Evolutionary conservation across 2,888 invertebrate species (phyloP).

Genomic region (Fragum fragum): DNA sequence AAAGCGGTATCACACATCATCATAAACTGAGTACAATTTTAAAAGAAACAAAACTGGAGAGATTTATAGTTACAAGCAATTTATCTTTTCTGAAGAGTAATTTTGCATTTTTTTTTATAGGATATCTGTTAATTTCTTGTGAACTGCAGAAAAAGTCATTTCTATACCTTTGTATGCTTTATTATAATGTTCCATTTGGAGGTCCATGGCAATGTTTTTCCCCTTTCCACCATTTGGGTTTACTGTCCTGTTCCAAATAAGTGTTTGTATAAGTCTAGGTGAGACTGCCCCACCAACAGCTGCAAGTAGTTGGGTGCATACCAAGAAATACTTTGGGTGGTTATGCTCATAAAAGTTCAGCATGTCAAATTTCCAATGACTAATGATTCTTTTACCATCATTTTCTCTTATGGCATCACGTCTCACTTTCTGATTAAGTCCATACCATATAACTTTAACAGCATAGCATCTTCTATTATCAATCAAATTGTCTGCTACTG

Average conservation of each 20-base stretch:
- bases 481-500: constrained; percentile 10
- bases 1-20: too few species aligned
- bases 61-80: too few species aligned
- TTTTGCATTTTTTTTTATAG: too few species aligned
- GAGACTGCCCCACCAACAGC: constrained; percentile 52
- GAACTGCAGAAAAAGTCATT: too few species aligned
- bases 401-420: constrained; percentile 63
- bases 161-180: constrained; percentile 65
- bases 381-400: constrained; percentile 56
- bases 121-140: too few species aligned
- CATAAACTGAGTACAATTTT: too few species aligned
- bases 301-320: constrained; percentile 46
- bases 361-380: constrained; percentile 63
- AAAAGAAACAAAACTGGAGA: too few species aligned
- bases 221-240: constrained; percentile 56
- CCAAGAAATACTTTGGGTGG: constrained; percentile 64
- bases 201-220: constrained; percentile 64
- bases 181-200: constrained; percentile 67
- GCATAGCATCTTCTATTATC: constrained; percentile 29
- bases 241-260: constrained; percentile 63
- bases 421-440: constrained; percentile 41
- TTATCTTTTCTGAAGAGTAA: too few species aligned
- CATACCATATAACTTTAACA: constrained; percentile 43
- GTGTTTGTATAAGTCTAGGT: constrained; percentile 38
- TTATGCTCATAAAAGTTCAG: constrained; percentile 52